Percentiles rank a stretch among this genome's conserved stretches.
These are phyloP conservation scores for Epizoanthus scotinus DNA, from an alignment of 92 coral and sea anemone species.

Conservation along the genomic window DNA sequence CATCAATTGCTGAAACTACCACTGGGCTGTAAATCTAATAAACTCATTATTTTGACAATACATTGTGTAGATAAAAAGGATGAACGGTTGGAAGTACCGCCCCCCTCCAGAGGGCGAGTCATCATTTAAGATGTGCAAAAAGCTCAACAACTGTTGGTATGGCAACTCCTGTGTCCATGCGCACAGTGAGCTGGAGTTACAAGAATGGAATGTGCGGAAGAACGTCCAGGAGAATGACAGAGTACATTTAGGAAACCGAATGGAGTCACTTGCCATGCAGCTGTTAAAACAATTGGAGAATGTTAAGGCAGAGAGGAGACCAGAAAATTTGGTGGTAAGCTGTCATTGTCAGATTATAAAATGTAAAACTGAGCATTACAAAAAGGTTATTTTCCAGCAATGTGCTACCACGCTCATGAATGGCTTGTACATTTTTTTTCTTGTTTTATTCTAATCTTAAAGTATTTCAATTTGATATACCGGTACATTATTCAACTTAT, in stretches of 20 bases:
- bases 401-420: too few species aligned
- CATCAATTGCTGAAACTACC: too few species aligned
- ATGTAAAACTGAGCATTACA: too few species aligned
- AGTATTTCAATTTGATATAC: too few species aligned
- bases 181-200: conserved; percentile 44
- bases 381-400: too few species aligned
- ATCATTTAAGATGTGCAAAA: conserved; percentile 43
- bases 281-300: conserved; percentile 1
- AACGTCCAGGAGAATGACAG: background rate
- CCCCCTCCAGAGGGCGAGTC: conserved; percentile 56
- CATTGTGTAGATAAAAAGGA: background rate
- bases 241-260: background rate
- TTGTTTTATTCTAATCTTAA: too few species aligned
- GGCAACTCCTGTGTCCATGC: conserved; percentile 51
- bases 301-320: background rate
- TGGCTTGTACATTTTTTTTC: too few species aligned
- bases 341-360: background rate
- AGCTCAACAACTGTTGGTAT: conserved; percentile 36
- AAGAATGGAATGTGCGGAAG: conserved; percentile 44
- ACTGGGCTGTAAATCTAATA: too few species aligned
- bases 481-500: too few species aligned
- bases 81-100: conserved; percentile 47
- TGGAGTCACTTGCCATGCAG: conserved; percentile 13
- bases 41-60: too few species aligned
- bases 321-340: conserved; percentile 7